Base-by-base conservation (phyloP, 2,888 invertebrate species). In the Diaphora mendica region DNA sequence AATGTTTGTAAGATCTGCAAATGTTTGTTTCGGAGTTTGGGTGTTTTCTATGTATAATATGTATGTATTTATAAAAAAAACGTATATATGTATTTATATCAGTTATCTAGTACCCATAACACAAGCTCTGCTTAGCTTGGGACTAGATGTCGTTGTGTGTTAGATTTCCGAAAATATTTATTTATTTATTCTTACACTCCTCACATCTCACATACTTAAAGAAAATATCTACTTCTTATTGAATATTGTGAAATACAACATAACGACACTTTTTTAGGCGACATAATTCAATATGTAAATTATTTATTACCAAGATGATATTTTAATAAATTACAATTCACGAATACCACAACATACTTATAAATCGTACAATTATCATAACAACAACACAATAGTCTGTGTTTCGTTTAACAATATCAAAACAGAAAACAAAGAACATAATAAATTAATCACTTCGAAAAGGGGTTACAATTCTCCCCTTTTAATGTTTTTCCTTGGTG, bases 401-500 rank as follows among this genome's bases (percentile, higher is more conserved):
- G 86, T 88, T 88, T 85, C 83, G 79, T 80, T 84, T 88, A 87
- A 86, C 88, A 84, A 91, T 94, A 93, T 94, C 94, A 93, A 93
- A 94, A 94, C 90, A 91, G 91, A 93, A 44, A 94, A 95, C 94
- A 94, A 93, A 93, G 93, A 91, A 91, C 91, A 91, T 94, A 93
- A 95, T 95, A 95, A 95, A 95, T 95, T 95, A 95, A 95, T 95
- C 95, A 94, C 93, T 89, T 87, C 89, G 85, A 86, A 89, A 93
- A 93, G 92, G 95, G 95, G 93, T 93, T 88, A 89, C 85, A 85
- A 87, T 84, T 84, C 89, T 91, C 94, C 94, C 94, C 93, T 93
- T 70, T 91, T 91, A 91, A 93, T 94, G 94, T 93, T 95, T 94
- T 93, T 93, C 93, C 94, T 92, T 89, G 91, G 90, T 94, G 93